Evolutionary conservation across 1,140 invertebrate genomes (phyloP), one percentile per base, ranked within the genome.

Genomic region (Eurosta solidaginis): DNA sequence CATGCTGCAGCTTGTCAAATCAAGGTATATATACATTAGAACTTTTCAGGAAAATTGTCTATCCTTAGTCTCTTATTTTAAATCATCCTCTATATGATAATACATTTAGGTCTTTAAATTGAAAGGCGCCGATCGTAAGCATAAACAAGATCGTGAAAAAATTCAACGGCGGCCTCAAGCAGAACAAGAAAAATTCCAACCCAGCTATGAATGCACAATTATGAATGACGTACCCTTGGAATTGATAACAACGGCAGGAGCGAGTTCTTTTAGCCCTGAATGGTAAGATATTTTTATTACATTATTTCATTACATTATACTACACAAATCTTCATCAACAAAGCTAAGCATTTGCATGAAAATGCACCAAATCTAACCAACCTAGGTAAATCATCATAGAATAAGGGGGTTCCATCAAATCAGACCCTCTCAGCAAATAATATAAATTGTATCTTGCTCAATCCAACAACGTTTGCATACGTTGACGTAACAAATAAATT

Each of bases 61-160:
- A 6, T 5, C 42, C 5, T 12, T 12, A 44, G 5, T 44, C 42
- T 44, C 12, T 44, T 59, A 10, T n/a, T 59, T 20, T 59, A 49
- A 5, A 17, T 17, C 45, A 17, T 59, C 9, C 2, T 68, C 17
- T 1, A 68, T 36, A 22, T 68, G 29, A 25, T 74, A 14, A 0
- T n/a, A 22, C 49, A 49, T 77, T 2, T 54, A 85, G 90, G 93
- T 94, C 42, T 95, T 96, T 82, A 94, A 97, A 89, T 89, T 97
- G 68, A 98, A 98, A 89, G 97, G 97, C 17, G 97, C 97, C 0
- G 97, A 99, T 88, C 90, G 97, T 63, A 99, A 99, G 86, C 97
- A 98, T 86, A 98, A 98, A 88, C 97, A 98, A 84, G 97, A 99
- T 88, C 89, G 96, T 20, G 97, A 98, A 84, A 98, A 98, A 89